A percentile compares a stretch with the other conserved stretches of the same genome.
Evolutionary conservation across 2,797 vertebrate genomes (phyloP).

Genomic region (Ptychobarbus kaznakovi): DNA sequence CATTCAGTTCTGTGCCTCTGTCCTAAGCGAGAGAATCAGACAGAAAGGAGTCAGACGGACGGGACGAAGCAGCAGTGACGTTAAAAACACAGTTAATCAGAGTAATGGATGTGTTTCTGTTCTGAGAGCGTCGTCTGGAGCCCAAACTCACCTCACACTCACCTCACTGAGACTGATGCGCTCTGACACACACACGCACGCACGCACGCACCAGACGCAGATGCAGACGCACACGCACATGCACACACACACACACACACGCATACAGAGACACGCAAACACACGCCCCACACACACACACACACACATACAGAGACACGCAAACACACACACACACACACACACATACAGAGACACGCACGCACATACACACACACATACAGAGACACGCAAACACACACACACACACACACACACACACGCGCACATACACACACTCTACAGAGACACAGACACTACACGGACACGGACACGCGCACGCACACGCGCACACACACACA

Average conservation of each 20-base stretch:
- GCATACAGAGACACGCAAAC: background rate
- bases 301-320: background rate
- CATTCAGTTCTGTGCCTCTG: slow-evolving; percentile 63
- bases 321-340: background rate
- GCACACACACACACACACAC: slow-evolving; percentile 4
- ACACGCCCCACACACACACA: background rate
- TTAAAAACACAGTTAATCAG: slow-evolving; percentile 21
- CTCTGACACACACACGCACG: slow-evolving; percentile 5
- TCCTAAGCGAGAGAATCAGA: background rate
- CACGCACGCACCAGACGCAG: background rate
- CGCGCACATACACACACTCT: too few relatives aligned
- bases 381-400: too few relatives aligned
- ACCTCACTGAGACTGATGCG: slow-evolving; percentile 38
- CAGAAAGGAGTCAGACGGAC: background rate
- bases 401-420: too few relatives aligned
- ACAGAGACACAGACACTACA: too few relatives aligned
- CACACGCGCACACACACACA: slow-evolving; percentile 25
- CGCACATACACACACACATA: too few relatives aligned
- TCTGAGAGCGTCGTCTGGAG: slow-evolving; percentile 24
- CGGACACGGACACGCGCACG: too few relatives aligned
- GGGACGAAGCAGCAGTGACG: background rate
- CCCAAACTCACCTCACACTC: slow-evolving; percentile 33
- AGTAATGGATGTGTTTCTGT: slow-evolving; percentile 29
- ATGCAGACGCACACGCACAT: background rate
- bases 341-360: too few relatives aligned